These are phyloP conservation scores for Falco concolor DNA, from an alignment of 2,797 vertebrate genomes.

Conservation along the genomic window DNA sequence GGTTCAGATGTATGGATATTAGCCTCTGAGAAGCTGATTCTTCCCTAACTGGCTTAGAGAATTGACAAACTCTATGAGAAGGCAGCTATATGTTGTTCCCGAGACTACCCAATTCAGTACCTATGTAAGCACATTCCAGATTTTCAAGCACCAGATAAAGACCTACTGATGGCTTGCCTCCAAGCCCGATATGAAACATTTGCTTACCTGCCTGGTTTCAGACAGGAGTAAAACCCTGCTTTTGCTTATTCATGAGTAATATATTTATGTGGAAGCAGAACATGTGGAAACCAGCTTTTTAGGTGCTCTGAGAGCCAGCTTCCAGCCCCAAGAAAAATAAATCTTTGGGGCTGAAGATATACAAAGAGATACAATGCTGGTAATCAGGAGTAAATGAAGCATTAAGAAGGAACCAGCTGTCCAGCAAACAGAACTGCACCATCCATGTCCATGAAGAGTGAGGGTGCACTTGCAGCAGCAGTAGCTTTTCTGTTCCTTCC, in stretches of 20 bases:
- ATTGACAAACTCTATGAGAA: fast-evolving
- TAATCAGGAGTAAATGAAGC: background rate
- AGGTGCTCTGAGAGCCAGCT: background rate
- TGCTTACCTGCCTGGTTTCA: background rate
- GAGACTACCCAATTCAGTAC: background rate
- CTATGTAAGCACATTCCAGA: background rate
- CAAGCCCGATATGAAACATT: fast-evolving
- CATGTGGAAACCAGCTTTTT: fast-evolving
- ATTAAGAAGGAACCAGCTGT: background rate
- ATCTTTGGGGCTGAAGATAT: background rate
- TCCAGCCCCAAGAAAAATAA: background rate
- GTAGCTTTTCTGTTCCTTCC: background rate
- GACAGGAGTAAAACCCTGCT: background rate
- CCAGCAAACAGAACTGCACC: background rate
- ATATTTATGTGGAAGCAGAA: fast-evolving
- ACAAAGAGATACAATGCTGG: fast-evolving
- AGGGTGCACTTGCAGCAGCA: background rate
- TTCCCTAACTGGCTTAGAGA: background rate
- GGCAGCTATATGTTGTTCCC: fast-evolving
- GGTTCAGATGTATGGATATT: fast-evolving
- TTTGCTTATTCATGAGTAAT: background rate
- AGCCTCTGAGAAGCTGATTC: background rate
- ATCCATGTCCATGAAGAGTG: background rate
- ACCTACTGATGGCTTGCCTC: fast-evolving
- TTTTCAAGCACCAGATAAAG: background rate